phyloP scores from a whole-genome alignment of 2,888 invertebrate species.

The Idaea dimidiata region DNA sequence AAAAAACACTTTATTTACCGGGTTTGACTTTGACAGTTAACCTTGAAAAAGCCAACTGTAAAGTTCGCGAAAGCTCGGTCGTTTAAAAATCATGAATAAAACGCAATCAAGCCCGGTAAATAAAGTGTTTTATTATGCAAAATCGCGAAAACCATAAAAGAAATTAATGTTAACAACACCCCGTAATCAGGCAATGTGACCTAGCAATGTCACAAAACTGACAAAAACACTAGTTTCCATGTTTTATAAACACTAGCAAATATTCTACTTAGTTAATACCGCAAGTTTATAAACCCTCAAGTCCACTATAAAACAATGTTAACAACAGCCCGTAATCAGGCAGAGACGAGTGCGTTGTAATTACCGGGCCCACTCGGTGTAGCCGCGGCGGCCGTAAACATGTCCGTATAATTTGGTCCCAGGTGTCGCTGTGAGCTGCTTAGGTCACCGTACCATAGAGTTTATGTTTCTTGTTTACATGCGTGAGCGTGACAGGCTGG shows the following conservation, averaged over 20 bases:
- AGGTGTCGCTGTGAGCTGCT: conserved; percentile 19
- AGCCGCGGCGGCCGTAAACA: conserved; percentile 1
- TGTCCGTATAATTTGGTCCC: conserved; percentile 30
- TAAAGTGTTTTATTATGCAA: too few relatives aligned
- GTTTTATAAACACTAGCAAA: too few relatives aligned
- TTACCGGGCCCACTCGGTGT: background rate
- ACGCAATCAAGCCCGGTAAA: too few relatives aligned
- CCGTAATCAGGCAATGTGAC: background rate
- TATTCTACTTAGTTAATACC: background rate
- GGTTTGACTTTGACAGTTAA: too few relatives aligned
- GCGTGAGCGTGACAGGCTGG: background rate
- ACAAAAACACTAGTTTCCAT: too few relatives aligned
- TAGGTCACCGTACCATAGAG: conserved; percentile 3
- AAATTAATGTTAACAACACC: too few relatives aligned
- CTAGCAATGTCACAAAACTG: too few relatives aligned
- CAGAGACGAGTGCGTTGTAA: background rate
- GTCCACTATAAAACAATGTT: conserved; percentile 4
- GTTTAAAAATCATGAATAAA: too few relatives aligned
- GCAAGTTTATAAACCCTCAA: background rate
- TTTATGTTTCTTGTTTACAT: conserved; percentile 4
- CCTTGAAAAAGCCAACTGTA: too few relatives aligned
- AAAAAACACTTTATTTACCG: too few relatives aligned
- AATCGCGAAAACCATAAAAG: too few relatives aligned
- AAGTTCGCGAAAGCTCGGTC: too few relatives aligned
- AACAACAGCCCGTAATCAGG: background rate